A percentile compares a stretch with the other conserved stretches of the same genome.
Conservation (phyloP, 2,113 vertebrate species). For the Oryzias woworae region DNA sequence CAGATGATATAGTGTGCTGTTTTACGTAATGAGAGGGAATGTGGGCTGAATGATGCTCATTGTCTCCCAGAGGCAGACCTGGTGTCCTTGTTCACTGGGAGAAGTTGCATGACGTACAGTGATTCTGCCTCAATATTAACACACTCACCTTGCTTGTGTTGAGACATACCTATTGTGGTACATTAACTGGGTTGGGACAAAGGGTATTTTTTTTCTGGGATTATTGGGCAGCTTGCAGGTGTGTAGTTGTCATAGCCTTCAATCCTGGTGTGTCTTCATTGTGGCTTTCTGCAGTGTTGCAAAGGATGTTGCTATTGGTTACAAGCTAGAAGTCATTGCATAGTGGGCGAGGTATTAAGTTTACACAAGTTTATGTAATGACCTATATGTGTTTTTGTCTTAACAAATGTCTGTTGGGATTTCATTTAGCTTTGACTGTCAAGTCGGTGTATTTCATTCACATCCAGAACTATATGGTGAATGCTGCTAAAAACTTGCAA, state of each 20-base stretch:
- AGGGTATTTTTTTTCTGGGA: background rate
- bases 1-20: slow-evolving; percentile 46
- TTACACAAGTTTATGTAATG: slow-evolving; percentile 55
- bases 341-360: slow-evolving; percentile 53
- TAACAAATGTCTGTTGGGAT: slow-evolving; percentile 3
- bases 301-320: slow-evolving; percentile 70
- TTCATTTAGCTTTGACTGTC: slow-evolving; percentile 7
- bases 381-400: slow-evolving; percentile 6
- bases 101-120: slow-evolving; percentile 41
- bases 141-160: slow-evolving; percentile 7
- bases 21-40: slow-evolving; percentile 54
- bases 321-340: slow-evolving; percentile 44
- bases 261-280: slow-evolving; percentile 26
- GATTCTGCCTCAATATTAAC: slow-evolving; percentile 24
- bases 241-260: slow-evolving; percentile 2
- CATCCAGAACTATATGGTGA: background rate
- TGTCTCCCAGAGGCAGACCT: slow-evolving; percentile 46
- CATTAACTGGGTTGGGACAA: slow-evolving; percentile 1
- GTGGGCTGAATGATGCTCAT: slow-evolving; percentile 48
- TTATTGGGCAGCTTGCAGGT: slow-evolving; percentile 21
- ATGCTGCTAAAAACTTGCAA: background rate
- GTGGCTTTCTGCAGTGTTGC: slow-evolving; percentile 38
- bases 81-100: slow-evolving; percentile 45
- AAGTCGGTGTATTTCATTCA: background rate
- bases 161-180: slow-evolving; percentile 13